Evolutionary conservation across 2,888 invertebrate species (phyloP).

Genomic region (Epistrophe eligans): DNA sequence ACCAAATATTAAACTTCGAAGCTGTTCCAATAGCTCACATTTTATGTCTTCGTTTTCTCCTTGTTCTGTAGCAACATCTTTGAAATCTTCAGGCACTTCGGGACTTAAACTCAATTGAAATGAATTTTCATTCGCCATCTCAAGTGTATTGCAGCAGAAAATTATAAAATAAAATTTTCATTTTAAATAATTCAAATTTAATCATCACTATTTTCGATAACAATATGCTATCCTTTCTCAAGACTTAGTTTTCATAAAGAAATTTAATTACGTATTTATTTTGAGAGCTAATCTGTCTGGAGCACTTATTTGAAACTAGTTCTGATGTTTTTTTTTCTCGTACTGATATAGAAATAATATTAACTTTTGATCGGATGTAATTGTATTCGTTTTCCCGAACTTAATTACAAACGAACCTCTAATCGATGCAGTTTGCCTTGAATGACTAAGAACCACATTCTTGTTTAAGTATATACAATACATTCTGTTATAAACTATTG

Average conservation of each 20-base stretch:
- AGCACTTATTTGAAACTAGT: neutral
- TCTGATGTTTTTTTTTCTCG: conserved; percentile 1
- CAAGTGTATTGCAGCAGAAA: neutral
- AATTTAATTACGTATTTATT: neutral
- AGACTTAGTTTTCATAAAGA: neutral
- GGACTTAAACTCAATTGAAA: conserved; percentile 88
- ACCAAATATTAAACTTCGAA: conserved; percentile 91
- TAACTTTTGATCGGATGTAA: conserved; percentile 6
- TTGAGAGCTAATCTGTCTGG: neutral
- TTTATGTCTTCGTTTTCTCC: conserved; percentile 90
- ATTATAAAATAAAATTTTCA: neutral
- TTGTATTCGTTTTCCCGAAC: conserved; percentile 13
- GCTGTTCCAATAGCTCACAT: conserved; percentile 88
- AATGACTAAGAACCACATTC: conserved; percentile 23
- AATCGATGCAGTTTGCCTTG: conserved; percentile 35
- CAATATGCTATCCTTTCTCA: neutral
- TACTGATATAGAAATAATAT: conserved; percentile 12
- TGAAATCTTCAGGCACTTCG: conserved; percentile 88
- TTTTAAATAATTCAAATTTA: neutral
- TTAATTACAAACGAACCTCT: conserved; percentile 9
- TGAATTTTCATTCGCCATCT: conserved; percentile 70
- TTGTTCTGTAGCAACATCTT: conserved; percentile 87
- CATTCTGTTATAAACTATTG: neutral
- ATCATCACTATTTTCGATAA: neutral
- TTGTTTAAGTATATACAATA: neutral